Base-by-base conservation (phyloP, 2,888 invertebrate genomes). In the Standfussiana lucernea region DNA sequence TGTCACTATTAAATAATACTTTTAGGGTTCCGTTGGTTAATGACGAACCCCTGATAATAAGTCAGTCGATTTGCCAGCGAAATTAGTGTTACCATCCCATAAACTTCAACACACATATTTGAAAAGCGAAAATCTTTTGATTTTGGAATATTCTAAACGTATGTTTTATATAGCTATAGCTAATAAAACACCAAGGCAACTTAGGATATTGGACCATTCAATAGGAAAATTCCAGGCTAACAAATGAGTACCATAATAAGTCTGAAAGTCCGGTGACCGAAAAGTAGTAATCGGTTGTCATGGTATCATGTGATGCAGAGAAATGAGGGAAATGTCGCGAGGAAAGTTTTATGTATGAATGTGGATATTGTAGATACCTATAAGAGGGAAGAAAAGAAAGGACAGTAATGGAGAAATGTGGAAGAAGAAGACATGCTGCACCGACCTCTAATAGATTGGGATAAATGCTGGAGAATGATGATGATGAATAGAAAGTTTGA, bases 1-100 rank as follows among this genome's bases (percentile, higher is more conserved):
- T 75, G 72, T 82, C 80, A 75, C 40, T 76, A 77, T 88, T 87
- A 82, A 86, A 64, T 86, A 70, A 84, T 79, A 79, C 40, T 74
- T 72, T 83, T 79, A 69, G 82, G 68, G 82, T 71, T 82, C 85
- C 21, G 45, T 42, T 24, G 10, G 7, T 8, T 76, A 59, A 56
- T 68, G 13, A 71, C 0, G 7, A 69, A 76, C 2, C 56, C 56
- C 45, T 59, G 13, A 13, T 53, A 42, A 61, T 50, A 67, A 64
- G 40, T 15, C 24, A n/a, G 15, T 1, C 0, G 37, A 15, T 42
- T 32, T 42, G 10, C n/a, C 0, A 32, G 24, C 35, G n/a, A 64
- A 35, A 50, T 53, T 28, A 28, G 32, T 32, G 18, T 21, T 21
- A 42, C 21, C 42, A 18, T 15, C 10, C 1, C 32, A 28, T 6